These are phyloP conservation scores for Erythrocebus patas DNA, from an alignment of 2,113 vertebrate genomes.

Conservation along the genomic window DNA sequence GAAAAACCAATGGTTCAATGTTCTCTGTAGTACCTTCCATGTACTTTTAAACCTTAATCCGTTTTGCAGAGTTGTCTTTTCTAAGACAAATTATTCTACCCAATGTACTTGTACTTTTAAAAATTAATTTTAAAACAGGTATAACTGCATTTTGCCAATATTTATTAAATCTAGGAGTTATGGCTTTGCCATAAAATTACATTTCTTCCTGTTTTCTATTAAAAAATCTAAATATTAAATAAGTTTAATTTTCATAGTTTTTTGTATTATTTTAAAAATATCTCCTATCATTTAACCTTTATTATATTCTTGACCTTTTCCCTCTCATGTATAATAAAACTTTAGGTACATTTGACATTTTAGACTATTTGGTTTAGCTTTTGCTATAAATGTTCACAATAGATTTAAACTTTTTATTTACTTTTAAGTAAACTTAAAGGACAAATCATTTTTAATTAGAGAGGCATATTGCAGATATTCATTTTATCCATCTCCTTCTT, in stretches of 20 bases:
- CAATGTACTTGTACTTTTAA: not conserved
- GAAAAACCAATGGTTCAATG: not conserved
- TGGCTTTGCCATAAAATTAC: not conserved
- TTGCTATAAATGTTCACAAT: constrained; percentile 37
- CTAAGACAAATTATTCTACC: not conserved
- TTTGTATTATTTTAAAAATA: not conserved
- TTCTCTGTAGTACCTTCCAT: not conserved
- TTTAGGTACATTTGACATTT: constrained; percentile 50
- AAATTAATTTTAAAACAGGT: not conserved
- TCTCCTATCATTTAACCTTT: constrained; percentile 4
- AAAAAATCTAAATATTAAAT: not conserved
- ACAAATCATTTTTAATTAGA: not conserved
- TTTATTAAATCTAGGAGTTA: not conserved
- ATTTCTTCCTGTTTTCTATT: not conserved
- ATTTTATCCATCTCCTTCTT: not conserved
- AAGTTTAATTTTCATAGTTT: constrained; percentile 17
- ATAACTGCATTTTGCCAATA: not conserved
- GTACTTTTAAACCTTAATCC: not conserved
- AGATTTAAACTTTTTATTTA: constrained; percentile 34
- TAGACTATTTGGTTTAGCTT: constrained; percentile 12
- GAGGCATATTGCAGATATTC: not conserved
- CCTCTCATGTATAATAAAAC: constrained; percentile 28
- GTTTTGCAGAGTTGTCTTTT: not conserved
- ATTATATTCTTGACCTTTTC: constrained; percentile 38
- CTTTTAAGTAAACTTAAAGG: constrained; percentile 21